Percentiles rank a stretch among this genome's conserved stretches.
Conservation (phyloP, 2,888 invertebrate genomes). For the Teleogryllus oceanicus region DNA sequence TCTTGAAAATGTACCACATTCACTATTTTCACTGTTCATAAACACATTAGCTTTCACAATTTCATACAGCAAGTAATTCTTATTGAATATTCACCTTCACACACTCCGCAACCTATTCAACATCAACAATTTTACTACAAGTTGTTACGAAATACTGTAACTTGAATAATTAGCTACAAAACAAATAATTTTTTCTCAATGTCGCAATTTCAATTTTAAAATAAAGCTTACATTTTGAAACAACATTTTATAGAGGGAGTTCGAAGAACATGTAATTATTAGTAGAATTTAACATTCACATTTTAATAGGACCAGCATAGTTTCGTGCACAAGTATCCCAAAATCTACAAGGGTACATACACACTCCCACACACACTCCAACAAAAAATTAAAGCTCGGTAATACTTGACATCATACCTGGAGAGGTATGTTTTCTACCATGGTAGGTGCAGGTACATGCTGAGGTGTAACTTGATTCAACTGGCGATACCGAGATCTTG, state of each 20-base stretch:
- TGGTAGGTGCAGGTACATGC: constrained; percentile 29
- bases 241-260: neutral
- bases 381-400: neutral
- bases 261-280: neutral
- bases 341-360: constrained; percentile 25
- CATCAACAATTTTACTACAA: too few species aligned
- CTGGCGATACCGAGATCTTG: constrained; percentile 56
- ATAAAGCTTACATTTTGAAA: neutral
- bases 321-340: constrained; percentile 23
- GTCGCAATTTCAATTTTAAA: too few species aligned
- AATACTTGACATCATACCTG: constrained; percentile 53
- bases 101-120: too few species aligned
- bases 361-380: constrained; percentile 21
- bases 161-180: too few species aligned
- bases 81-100: too few species aligned
- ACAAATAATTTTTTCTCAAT: too few species aligned
- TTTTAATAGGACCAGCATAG: neutral
- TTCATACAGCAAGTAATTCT: too few species aligned
- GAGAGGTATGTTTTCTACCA: constrained; percentile 57
- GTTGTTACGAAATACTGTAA: too few species aligned
- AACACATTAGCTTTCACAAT: too few species aligned
- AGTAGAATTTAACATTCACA: neutral
- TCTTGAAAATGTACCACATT: too few species aligned
- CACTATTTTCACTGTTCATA: too few species aligned
- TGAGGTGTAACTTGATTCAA: constrained; percentile 39